A percentile compares a stretch with the other conserved stretches of the same genome.
Evolutionary conservation across 2,888 invertebrate species (phyloP).

Genomic region (Leptura quadrifasciata): DNA sequence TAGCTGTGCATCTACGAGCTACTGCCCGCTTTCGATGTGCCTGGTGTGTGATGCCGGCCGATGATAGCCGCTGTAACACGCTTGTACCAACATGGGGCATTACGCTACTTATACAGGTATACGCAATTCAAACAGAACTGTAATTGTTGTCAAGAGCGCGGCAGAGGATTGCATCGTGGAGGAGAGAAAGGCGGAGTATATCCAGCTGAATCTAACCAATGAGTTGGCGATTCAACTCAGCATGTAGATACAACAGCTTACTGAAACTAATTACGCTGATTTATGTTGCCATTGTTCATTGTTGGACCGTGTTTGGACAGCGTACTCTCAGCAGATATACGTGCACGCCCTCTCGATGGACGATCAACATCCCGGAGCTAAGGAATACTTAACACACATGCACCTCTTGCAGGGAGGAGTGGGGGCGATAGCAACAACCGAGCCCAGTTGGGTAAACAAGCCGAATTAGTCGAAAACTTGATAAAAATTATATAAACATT

Average conservation of each 20-base stretch:
- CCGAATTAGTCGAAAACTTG: conserved; percentile 26
- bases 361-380: conserved; percentile 34
- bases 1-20: conserved; percentile 11
- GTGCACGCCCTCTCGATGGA: conserved; percentile 70
- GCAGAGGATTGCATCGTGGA: conserved; percentile 40
- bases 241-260: conserved; percentile 75
- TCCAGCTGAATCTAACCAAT: conserved; percentile 78
- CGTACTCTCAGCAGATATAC: conserved; percentile 68
- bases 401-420: conserved; percentile 14
- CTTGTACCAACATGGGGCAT: conserved; percentile 59
- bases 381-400: conserved; percentile 26
- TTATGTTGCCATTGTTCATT: conserved; percentile 95
- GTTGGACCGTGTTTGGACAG: conserved; percentile 80
- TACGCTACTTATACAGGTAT: conserved; percentile 48
- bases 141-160: conserved; percentile 47
- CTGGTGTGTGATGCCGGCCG: conserved; percentile 51
- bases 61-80: conserved; percentile 55
- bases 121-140: conserved; percentile 46
- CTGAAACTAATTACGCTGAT: conserved; percentile 94
- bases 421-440: conserved; percentile 13
- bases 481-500: conserved; percentile 20
- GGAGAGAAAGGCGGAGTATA: conserved; percentile 77
- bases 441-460: conserved; percentile 12
- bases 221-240: conserved; percentile 78
- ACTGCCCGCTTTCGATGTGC: conserved; percentile 2